Evolutionary conservation across 2,888 invertebrate species (phyloP).

Genomic region (Ennomos quercinarius): DNA sequence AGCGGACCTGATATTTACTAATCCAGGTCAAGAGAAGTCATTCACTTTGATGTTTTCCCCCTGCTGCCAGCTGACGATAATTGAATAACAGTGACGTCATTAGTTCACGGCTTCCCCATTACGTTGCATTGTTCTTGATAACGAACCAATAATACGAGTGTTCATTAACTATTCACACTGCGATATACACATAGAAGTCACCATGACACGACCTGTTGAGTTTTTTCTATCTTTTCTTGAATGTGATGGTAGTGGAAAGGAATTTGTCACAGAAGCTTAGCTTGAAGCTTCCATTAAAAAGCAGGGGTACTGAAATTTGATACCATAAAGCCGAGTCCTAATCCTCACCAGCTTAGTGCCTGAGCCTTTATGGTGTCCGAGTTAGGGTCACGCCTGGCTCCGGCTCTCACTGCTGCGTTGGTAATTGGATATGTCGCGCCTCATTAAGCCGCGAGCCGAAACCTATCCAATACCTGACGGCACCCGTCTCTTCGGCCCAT

Average conservation of each 20-base stretch:
- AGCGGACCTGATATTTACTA: constrained; percentile 72
- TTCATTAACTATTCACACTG: constrained; percentile 34
- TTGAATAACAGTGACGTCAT: constrained; percentile 66
- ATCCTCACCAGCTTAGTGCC: constrained; percentile 57
- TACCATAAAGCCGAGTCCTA: constrained; percentile 50
- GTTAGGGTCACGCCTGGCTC: constrained; percentile 48
- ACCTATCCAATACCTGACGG: constrained; percentile 61
- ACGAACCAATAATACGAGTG: constrained; percentile 46
- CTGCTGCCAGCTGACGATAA: constrained; percentile 62
- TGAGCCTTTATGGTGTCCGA: constrained; percentile 50
- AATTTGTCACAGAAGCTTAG: too few relatives aligned
- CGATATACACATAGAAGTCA: constrained; percentile 6
- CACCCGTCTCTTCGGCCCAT: constrained; percentile 47
- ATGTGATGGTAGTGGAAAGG: background rate
- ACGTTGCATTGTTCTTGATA: constrained; percentile 58
- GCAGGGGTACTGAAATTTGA: constrained; percentile 45
- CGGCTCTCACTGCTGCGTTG: constrained; percentile 41
- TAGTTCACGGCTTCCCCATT: constrained; percentile 63
- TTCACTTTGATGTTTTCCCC: constrained; percentile 75
- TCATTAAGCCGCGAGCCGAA: constrained; percentile 64
- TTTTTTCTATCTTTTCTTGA: constrained; percentile 5
- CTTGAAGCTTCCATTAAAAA: background rate
- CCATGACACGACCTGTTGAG: constrained; percentile 11
- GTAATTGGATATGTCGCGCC: constrained; percentile 71
- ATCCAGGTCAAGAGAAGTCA: constrained; percentile 77